phyloP scores from a whole-genome alignment of 2,797 vertebrate genomes.

The Chlorospingus semifuscus region DNA sequence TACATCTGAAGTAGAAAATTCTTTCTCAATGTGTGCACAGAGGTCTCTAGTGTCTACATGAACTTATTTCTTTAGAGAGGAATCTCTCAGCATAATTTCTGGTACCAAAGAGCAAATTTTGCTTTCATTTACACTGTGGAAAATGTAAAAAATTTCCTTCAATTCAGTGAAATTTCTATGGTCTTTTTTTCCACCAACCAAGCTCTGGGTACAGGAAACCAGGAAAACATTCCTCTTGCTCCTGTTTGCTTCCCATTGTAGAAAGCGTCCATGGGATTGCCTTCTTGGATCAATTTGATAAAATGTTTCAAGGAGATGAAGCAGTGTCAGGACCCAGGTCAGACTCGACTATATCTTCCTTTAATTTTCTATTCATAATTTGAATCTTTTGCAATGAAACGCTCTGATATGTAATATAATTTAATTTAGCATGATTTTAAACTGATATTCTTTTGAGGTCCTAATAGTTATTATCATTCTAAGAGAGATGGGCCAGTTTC shows the following conservation, averaged over 20 bases:
- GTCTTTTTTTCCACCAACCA: background rate
- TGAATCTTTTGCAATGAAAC: background rate
- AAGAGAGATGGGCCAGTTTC: background rate
- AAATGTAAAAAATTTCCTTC: background rate
- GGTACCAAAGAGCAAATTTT: background rate
- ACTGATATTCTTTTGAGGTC: background rate
- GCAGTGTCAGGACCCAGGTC: rapidly evolving
- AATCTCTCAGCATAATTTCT: background rate
- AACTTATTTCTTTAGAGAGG: background rate
- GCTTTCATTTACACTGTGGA: background rate
- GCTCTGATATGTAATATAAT: background rate
- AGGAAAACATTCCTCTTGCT: background rate
- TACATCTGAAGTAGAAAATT: background rate
- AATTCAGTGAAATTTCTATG: background rate
- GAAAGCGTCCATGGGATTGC: background rate
- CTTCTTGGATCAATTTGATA: background rate
- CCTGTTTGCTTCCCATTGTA: background rate
- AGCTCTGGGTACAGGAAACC: background rate
- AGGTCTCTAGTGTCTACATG: background rate
- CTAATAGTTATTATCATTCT: background rate
- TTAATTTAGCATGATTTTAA: background rate
- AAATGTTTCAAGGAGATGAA: background rate
- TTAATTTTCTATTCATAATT: background rate
- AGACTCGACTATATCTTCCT: background rate
- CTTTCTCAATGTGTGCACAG: background rate